Conservation (phyloP, 2,797 vertebrate species). For the Acipenser ruthenus region DNA sequence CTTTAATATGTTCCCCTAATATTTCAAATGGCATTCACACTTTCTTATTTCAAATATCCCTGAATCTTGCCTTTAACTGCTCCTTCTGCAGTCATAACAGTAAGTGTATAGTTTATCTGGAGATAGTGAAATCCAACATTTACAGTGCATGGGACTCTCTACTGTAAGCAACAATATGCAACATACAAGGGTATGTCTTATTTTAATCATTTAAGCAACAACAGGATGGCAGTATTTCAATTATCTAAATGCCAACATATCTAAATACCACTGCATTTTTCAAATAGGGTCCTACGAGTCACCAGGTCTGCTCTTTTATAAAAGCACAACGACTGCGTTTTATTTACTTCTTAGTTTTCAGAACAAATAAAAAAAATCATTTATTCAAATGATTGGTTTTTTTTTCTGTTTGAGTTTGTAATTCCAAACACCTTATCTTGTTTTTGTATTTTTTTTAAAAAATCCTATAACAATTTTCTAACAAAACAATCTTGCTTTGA, state of each 20-base stretch:
- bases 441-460: background rate
- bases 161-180: background rate
- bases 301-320: background rate
- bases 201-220: background rate
- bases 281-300: background rate
- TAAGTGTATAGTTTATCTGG: background rate
- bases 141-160: background rate
- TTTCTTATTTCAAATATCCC: background rate
- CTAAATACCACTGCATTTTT: background rate
- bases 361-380: background rate
- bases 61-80: background rate
- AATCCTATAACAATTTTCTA: conserved; percentile 3
- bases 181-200: background rate
- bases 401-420: background rate
- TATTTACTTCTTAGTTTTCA: background rate
- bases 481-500: conserved; percentile 1
- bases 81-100: background rate
- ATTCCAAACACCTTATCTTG: background rate
- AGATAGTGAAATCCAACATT: background rate
- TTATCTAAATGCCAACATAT: too few relatives aligned
- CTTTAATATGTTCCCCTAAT: background rate
- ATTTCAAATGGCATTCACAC: background rate
- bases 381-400: too few relatives aligned
- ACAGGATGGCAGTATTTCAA: background rate
- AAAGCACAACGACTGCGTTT: too few relatives aligned